phyloP scores from a whole-genome alignment of 1,140 invertebrate species.

The Euschistus heros region DNA sequence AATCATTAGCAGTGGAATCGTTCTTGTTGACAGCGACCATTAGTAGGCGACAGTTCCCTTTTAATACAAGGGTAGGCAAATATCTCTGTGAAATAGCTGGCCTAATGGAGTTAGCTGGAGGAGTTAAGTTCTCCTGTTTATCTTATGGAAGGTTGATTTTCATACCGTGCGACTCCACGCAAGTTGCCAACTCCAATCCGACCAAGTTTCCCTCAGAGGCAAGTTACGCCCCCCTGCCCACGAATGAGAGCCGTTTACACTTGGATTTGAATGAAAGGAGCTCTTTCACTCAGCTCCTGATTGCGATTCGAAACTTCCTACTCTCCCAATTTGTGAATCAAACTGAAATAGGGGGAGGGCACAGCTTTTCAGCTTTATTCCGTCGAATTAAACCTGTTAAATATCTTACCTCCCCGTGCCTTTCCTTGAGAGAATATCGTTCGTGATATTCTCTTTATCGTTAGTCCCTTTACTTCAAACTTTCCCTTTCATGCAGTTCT shows the following conservation, averaged over 20 bases:
- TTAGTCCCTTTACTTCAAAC: too few relatives aligned
- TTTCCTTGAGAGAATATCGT: too few relatives aligned
- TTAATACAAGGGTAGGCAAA: constrained; percentile 6
- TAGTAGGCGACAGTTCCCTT: not conserved
- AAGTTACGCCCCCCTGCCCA: constrained; percentile 6
- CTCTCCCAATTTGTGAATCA: constrained; percentile 14
- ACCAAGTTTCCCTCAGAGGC: not conserved
- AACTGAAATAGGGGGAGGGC: not conserved
- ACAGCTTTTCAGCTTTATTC: constrained; percentile 6
- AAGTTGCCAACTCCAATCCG: constrained; percentile 13
- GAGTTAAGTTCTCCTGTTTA: constrained; percentile 13
- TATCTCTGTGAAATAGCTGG: not conserved
- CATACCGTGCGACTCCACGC: constrained; percentile 4
- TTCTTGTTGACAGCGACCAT: not conserved
- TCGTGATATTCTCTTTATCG: too few relatives aligned
- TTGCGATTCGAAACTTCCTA: constrained; percentile 13
- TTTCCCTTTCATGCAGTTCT: too few relatives aligned
- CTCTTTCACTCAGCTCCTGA: not conserved
- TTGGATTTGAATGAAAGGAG: constrained; percentile 11
- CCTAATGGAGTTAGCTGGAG: constrained; percentile 7
- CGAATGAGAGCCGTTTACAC: constrained; percentile 12
- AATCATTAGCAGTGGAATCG: not conserved
- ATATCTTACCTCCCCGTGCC: not conserved
- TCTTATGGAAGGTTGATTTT: constrained; percentile 17
- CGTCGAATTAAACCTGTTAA: constrained; percentile 13